Evolutionary conservation across 1,140 invertebrate species (phyloP).

Genomic region (Caenorhabditis elegans): DNA sequence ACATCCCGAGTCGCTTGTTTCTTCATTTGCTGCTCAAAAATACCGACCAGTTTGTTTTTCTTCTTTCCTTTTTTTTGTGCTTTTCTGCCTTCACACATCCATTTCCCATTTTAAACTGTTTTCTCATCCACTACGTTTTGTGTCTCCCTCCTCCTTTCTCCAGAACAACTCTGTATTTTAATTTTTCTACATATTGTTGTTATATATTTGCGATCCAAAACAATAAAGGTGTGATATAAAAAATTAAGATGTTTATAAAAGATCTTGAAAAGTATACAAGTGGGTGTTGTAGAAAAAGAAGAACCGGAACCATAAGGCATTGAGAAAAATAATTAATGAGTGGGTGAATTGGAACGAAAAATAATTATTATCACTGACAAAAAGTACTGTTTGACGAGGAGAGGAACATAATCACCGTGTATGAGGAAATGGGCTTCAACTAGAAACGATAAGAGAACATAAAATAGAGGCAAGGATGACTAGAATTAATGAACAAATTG

Average conservation of each 20-base stretch:
- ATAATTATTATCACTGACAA: background rate
- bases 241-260: background rate
- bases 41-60: conserved; percentile 25
- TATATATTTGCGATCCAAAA: conserved; percentile 31
- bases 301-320: background rate
- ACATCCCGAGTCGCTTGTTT: conserved; percentile 19
- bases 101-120: background rate
- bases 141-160: background rate
- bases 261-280: background rate
- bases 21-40: conserved; percentile 20
- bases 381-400: background rate
- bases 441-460: background rate
- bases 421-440: background rate
- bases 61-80: background rate
- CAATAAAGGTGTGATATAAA: conserved; percentile 33
- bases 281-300: background rate
- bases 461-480: background rate
- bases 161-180: conserved; percentile 31
- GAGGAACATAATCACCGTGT: background rate
- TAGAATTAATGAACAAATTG: background rate
- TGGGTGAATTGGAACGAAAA: background rate
- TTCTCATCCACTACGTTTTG: conserved; percentile 23
- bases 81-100: background rate
- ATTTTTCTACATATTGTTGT: conserved; percentile 29
- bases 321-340: background rate